A percentile compares a stretch with the other conserved stretches of the same genome.
phyloP scores from a whole-genome alignment of 1,140 invertebrate species.

The Drosophila subobscura region DNA sequence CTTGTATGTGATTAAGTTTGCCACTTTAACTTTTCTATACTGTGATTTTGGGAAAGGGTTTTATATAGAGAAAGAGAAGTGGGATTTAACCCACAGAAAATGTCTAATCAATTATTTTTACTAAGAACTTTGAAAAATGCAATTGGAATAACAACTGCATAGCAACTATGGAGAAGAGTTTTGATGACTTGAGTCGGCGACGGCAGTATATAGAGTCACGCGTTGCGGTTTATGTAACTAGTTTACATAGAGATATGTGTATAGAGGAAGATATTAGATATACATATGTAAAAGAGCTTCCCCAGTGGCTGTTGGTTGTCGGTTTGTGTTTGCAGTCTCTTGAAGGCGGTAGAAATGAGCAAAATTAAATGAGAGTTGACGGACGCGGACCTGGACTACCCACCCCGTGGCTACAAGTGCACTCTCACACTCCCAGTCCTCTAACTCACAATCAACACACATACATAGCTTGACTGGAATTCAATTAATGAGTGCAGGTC shows the following conservation, averaged over 20 bases:
- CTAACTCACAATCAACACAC: neutral
- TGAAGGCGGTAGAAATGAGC: conserved; percentile 57
- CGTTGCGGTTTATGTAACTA: conserved; percentile 34
- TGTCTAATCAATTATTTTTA: conserved; percentile 7
- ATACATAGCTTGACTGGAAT: conserved; percentile 15
- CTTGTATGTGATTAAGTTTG: neutral
- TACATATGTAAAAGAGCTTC: conserved; percentile 12
- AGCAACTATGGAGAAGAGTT: conserved; percentile 5
- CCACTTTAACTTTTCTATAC: too few relatives aligned
- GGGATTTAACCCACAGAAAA: neutral
- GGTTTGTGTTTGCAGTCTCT: conserved; percentile 39
- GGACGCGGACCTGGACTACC: conserved; percentile 31
- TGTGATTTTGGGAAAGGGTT: too few relatives aligned
- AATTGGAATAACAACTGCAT: neutral
- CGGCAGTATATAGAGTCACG: conserved; percentile 7
- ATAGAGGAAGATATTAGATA: conserved; percentile 4
- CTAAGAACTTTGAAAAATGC: neutral
- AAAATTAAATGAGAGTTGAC: conserved; percentile 62
- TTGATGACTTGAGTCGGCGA: conserved; percentile 13
- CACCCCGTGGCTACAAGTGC: conserved; percentile 45
- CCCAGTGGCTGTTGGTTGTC: conserved; percentile 35
- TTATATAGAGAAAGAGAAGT: neutral
- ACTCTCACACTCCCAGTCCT: conserved; percentile 13
- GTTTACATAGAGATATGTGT: conserved; percentile 3
- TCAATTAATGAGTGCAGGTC: conserved; percentile 40